Conservation (phyloP, 2,888 invertebrate species). For the Liposcelis brunnea region DNA sequence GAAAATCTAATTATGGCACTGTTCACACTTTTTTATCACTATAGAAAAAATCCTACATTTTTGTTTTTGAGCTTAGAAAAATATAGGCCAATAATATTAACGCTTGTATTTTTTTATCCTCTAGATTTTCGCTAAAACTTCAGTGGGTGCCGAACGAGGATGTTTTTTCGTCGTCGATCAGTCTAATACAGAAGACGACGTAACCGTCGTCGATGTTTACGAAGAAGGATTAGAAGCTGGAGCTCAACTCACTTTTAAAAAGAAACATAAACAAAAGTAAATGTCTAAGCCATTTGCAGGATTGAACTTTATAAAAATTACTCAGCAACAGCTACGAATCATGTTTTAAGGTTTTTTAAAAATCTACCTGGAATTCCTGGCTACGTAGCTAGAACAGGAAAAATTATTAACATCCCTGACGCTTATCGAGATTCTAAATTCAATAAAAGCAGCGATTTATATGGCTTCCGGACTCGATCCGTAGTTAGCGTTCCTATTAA, state of each 20-base stretch:
- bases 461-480: constrained; percentile 36
- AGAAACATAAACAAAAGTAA: constrained; percentile 34
- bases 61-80: too few relatives aligned
- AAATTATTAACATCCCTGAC: constrained; percentile 33
- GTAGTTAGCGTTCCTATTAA: constrained; percentile 36
- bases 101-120: too few relatives aligned
- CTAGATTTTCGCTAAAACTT: constrained; percentile 38
- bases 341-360: neutral
- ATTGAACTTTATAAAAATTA: too few relatives aligned
- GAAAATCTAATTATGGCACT: too few relatives aligned
- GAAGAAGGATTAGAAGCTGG: constrained; percentile 35
- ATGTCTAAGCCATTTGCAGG: too few relatives aligned
- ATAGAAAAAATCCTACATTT: too few relatives aligned
- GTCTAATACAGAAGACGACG: constrained; percentile 26
- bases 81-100: too few relatives aligned
- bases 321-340: too few relatives aligned
- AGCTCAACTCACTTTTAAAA: constrained; percentile 28
- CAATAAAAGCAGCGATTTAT: constrained; percentile 33
- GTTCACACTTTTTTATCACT: too few relatives aligned
- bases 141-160: constrained; percentile 37
- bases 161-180: constrained; percentile 35
- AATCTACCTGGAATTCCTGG: constrained; percentile 29
- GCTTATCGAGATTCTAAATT: constrained; percentile 38
- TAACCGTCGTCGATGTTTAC: constrained; percentile 37
- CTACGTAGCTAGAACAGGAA: constrained; percentile 32